A percentile compares a stretch with the other conserved stretches of the same genome.
Evolutionary conservation across 1,140 invertebrate genomes (phyloP).

Genomic region (Sipha flava): DNA sequence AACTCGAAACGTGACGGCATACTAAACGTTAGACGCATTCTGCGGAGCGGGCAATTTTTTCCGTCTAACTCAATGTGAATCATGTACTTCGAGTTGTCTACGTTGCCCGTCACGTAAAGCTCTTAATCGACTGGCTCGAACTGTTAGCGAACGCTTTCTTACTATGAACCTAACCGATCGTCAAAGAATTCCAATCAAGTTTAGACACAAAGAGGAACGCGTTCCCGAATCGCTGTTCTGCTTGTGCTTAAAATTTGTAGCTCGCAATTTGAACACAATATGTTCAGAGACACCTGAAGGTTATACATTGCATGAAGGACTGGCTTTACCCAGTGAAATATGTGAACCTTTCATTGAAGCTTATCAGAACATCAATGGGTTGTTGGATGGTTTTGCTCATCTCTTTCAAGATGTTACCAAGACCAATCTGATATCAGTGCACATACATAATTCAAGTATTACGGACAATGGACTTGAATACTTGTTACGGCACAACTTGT

Average conservation of each 20-base stretch:
- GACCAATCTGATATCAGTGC: slow-evolving; percentile 61
- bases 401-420: slow-evolving; percentile 58
- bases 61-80: background rate
- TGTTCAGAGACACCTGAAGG: slow-evolving; percentile 19
- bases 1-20: no score
- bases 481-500: slow-evolving; percentile 60
- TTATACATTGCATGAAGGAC: slow-evolving; percentile 41
- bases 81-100: background rate
- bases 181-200: slow-evolving; percentile 2
- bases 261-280: background rate
- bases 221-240: slow-evolving; percentile 23
- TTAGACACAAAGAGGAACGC: slow-evolving; percentile 12
- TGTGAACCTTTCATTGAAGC: slow-evolving; percentile 59
- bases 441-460: slow-evolving; percentile 59
- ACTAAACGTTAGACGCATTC: no score
- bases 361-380: slow-evolving; percentile 48
- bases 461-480: slow-evolving; percentile 59
- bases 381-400: slow-evolving; percentile 57
- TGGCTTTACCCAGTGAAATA: slow-evolving; percentile 59
- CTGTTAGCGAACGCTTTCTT: background rate
- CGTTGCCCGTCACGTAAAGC: background rate
- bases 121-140: background rate
- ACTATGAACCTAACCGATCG: background rate
- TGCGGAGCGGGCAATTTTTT: no score
- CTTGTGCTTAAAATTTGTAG: slow-evolving; percentile 11